Conservation (phyloP, 2,797 vertebrate genomes). For the Pangasius larnaudii region DNA sequence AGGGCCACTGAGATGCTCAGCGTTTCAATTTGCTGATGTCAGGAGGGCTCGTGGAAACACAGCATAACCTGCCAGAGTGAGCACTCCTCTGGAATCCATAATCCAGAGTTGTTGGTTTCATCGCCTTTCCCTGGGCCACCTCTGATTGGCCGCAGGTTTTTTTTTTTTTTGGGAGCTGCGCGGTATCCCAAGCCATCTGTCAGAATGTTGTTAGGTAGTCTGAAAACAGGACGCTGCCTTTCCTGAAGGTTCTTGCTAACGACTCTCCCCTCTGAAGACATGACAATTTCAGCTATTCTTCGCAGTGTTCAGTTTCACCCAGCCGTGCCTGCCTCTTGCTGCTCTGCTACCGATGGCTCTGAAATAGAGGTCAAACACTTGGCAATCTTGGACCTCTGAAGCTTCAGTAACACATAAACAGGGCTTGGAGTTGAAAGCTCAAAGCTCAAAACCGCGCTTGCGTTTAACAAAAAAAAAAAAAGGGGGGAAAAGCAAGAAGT, state of each 20-base stretch:
- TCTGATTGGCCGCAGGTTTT: slow-evolving; percentile 24
- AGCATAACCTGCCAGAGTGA: slow-evolving; percentile 16
- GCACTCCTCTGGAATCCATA: slow-evolving; percentile 23
- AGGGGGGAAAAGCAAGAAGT: slow-evolving; percentile 48
- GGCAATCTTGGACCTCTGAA: slow-evolving; percentile 54
- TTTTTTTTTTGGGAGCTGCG: not conserved
- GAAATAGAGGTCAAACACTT: slow-evolving; percentile 61
- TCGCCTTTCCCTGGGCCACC: slow-evolving; percentile 42
- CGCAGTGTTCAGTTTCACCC: slow-evolving; percentile 33
- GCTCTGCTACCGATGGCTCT: slow-evolving; percentile 23
- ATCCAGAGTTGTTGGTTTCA: not conserved
- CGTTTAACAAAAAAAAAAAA: slow-evolving; percentile 44
- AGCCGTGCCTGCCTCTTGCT: slow-evolving; percentile 42
- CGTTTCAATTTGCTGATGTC: slow-evolving; percentile 48
- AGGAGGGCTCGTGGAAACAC: slow-evolving; percentile 26
- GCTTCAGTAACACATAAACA: slow-evolving; percentile 36
- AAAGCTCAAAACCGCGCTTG: slow-evolving; percentile 63
- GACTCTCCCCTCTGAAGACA: slow-evolving; percentile 63
- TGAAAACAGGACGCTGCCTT: slow-evolving; percentile 61
- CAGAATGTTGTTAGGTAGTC: slow-evolving; percentile 15
- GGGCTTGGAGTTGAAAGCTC: slow-evolving; percentile 35
- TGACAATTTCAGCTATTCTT: slow-evolving; percentile 56
- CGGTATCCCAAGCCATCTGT: slow-evolving; percentile 42
- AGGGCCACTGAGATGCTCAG: slow-evolving; percentile 21
- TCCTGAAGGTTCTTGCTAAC: slow-evolving; percentile 59